These are phyloP conservation scores for Leptopilina clavipes DNA, from an alignment of 1,140 invertebrate species.

Conservation along the genomic window DNA sequence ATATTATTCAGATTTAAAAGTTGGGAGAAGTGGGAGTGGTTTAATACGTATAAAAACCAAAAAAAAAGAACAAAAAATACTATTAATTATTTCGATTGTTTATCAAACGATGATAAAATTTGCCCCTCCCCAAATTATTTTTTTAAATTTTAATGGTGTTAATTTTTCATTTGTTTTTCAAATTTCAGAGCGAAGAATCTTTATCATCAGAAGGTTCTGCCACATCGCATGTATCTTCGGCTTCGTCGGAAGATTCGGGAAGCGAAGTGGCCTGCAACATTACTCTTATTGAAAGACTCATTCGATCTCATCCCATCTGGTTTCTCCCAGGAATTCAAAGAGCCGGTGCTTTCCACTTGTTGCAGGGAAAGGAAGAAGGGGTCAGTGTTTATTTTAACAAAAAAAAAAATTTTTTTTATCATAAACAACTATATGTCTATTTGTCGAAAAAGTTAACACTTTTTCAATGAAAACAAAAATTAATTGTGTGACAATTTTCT, in stretches of 20 bases:
- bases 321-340: constrained; percentile 95
- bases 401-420: constrained; percentile 40
- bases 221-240: constrained; percentile 66
- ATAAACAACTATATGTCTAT: too few relatives aligned
- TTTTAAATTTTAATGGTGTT: not conserved
- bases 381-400: constrained; percentile 76
- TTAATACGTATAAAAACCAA: too few relatives aligned
- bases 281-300: constrained; percentile 88
- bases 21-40: too few relatives aligned
- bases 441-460: too few relatives aligned
- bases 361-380: constrained; percentile 94
- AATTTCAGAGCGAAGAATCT: constrained; percentile 71
- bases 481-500: too few relatives aligned
- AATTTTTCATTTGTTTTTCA: constrained; percentile 34
- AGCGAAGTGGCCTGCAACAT: constrained; percentile 82
- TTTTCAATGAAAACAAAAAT: too few relatives aligned
- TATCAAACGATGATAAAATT: too few relatives aligned
- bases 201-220: constrained; percentile 70
- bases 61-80: too few relatives aligned
- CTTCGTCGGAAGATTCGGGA: constrained; percentile 66
- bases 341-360: constrained; percentile 91
- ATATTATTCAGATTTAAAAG: too few relatives aligned
- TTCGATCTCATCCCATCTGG: constrained; percentile 95
- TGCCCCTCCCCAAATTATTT: too few relatives aligned
- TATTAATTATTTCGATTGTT: too few relatives aligned